A percentile compares a stretch with the other conserved stretches of the same genome.
phyloP scores from a whole-genome alignment of 2,888 invertebrate genomes.

The Acleris laterana region DNA sequence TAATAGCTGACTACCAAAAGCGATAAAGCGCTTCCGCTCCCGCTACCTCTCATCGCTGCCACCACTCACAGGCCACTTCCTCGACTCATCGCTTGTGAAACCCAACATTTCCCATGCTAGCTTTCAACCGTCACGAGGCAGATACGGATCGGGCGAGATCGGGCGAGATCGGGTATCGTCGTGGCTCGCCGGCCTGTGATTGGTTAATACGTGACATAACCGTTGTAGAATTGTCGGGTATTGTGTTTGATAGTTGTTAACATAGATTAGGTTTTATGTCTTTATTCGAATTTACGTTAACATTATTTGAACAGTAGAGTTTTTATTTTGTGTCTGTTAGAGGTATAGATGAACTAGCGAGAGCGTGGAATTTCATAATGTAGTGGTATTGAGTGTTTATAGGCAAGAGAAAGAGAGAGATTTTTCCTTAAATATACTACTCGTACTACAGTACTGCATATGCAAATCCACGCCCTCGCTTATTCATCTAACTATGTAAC shows the following conservation, averaged over 20 bases:
- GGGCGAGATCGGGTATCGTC: constrained; percentile 44
- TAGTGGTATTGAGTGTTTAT: too few species aligned
- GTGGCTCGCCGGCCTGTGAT: constrained; percentile 37
- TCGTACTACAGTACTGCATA: too few species aligned
- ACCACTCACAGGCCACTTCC: constrained; percentile 47
- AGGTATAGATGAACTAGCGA: too few species aligned
- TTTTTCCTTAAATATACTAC: too few species aligned
- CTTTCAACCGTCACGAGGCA: constrained; percentile 53
- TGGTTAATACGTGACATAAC: constrained; percentile 36
- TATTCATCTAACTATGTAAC: too few species aligned
- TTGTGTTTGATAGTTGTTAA: constrained; percentile 7
- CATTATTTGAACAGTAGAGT: too few species aligned
- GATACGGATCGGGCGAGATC: constrained; percentile 44
- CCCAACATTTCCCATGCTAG: constrained; percentile 54
- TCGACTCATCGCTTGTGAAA: constrained; percentile 53
- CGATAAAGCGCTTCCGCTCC: not conserved
- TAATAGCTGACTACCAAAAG: not conserved
- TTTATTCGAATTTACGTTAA: too few species aligned
- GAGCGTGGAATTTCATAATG: too few species aligned
- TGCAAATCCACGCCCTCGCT: too few species aligned
- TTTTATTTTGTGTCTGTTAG: too few species aligned
- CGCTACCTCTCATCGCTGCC: not conserved
- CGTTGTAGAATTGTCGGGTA: not conserved
- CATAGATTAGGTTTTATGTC: not conserved
- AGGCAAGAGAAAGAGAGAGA: too few species aligned